Conservation (phyloP, 2,113 vertebrate genomes). For the Erpornis zantholeuca region DNA sequence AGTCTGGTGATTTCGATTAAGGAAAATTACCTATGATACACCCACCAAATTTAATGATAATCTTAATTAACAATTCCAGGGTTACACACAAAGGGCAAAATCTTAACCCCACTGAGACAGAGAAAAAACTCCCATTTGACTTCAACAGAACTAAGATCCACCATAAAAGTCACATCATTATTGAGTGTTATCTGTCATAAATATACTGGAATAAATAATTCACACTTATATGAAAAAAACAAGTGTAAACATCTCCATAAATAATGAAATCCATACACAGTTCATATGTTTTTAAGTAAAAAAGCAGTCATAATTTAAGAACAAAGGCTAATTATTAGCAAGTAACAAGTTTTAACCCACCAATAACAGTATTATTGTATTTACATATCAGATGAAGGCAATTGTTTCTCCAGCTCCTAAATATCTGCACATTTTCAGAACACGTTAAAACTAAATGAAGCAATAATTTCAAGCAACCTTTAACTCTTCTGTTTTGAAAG, state of each 20-base stretch:
- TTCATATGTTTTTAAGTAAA: not conserved
- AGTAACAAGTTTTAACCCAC: not conserved
- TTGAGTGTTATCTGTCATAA: not conserved
- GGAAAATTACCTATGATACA: not conserved
- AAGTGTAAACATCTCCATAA: not conserved
- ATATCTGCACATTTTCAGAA: not conserved
- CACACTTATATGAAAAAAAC: not conserved
- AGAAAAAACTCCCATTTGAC: not conserved
- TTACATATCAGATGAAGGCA: slow-evolving; percentile 12
- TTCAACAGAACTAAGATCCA: not conserved
- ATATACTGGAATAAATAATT: slow-evolving; percentile 23
- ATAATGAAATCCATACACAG: slow-evolving; percentile 1
- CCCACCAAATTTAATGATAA: not conserved
- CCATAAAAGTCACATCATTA: not conserved
- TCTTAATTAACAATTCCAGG: not conserved
- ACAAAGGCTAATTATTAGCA: not conserved
- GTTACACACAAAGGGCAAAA: not conserved
- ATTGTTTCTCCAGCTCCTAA: not conserved
- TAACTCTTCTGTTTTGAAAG: not conserved
- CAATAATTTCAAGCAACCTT: not conserved
- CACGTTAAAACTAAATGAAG: not conserved
- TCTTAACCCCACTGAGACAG: not conserved
- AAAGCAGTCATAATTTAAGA: not conserved
- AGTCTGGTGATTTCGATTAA: not conserved
- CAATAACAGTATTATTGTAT: slow-evolving; percentile 7